phyloP scores from a whole-genome alignment of 2,113 vertebrate species.

The Naja naja region DNA sequence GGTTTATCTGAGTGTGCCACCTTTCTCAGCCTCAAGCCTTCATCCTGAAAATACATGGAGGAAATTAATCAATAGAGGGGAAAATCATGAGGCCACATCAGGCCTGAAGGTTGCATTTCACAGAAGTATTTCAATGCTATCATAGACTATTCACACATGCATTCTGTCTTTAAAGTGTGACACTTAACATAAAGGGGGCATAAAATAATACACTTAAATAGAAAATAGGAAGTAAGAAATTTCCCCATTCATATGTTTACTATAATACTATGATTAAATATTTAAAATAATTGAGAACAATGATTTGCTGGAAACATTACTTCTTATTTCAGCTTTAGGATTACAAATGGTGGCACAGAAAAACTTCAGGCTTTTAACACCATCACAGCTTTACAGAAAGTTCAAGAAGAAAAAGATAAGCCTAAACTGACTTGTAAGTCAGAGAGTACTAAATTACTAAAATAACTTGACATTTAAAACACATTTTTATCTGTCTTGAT shows the following conservation, averaged over 20 bases:
- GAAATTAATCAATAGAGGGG: neutral
- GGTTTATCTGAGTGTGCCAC: conserved; percentile 84
- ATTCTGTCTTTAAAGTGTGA: neutral
- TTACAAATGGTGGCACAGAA: neutral
- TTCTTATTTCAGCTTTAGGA: neutral
- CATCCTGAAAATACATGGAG: conserved; percentile 75
- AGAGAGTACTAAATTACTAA: neutral
- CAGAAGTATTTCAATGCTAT: neutral
- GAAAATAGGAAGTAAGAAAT: neutral
- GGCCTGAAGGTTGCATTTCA: conserved; percentile 13
- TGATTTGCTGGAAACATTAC: neutral
- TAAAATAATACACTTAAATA: neutral
- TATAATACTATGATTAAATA: neutral
- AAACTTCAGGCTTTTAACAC: neutral
- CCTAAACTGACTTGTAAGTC: neutral
- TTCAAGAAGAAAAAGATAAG: neutral
- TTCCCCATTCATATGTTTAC: neutral
- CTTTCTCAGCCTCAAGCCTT: conserved; percentile 89
- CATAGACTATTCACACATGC: neutral
- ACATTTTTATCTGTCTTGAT: neutral
- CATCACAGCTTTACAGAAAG: neutral
- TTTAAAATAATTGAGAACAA: neutral
- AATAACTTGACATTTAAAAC: neutral
- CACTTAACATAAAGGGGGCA: neutral
- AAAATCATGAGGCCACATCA: neutral